These are phyloP conservation scores for Labroides dimidiatus DNA, from an alignment of 2,797 vertebrate genomes.

Conservation along the genomic window DNA sequence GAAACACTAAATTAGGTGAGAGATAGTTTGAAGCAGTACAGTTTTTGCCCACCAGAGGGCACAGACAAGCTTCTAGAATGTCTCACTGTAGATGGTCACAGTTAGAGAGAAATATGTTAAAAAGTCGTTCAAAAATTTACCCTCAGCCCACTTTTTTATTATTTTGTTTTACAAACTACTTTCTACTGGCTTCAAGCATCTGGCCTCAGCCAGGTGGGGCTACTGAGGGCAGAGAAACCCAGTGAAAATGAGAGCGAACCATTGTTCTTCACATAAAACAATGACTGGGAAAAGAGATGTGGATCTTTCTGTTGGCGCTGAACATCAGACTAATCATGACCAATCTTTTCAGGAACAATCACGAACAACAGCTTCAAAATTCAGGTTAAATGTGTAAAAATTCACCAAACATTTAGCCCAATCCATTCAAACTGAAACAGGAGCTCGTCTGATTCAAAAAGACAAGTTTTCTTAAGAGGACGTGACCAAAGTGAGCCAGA, in stretches of 20 bases:
- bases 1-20: too few species aligned
- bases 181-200: neutral
- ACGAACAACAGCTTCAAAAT: neutral
- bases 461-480: neutral
- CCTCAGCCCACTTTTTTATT: too few species aligned
- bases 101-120: too few species aligned
- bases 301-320: neutral
- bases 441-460: neutral
- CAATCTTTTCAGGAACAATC: neutral
- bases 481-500: neutral
- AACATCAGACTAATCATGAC: neutral
- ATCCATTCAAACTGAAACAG: too few species aligned
- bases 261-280: neutral
- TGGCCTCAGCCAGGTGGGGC: too few species aligned
- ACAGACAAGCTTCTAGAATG: neutral
- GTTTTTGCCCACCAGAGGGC: conserved; percentile 3
- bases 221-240: neutral
- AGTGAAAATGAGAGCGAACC: neutral
- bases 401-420: neutral
- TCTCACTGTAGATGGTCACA: neutral
- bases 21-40: neutral
- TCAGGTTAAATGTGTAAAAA: neutral
- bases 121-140: too few species aligned
- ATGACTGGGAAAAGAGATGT: neutral
- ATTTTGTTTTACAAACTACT: neutral